Conservation (phyloP, 2,113 vertebrate species). For the Sorex araneus region DNA sequence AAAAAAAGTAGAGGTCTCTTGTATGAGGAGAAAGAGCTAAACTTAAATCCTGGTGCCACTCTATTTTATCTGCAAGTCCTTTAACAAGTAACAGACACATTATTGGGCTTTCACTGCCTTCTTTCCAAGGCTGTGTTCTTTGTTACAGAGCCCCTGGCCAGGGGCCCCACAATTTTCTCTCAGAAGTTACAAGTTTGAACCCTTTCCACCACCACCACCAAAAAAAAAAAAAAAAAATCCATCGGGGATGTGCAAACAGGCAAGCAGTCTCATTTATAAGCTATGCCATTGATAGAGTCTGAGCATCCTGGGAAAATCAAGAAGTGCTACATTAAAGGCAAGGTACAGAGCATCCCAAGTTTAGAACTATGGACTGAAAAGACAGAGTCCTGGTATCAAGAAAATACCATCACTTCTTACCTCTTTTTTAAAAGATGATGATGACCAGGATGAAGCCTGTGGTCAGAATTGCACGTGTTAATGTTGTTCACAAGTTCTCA, state of each 20-base stretch:
- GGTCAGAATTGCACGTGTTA: not conserved
- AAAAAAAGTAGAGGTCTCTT: not conserved
- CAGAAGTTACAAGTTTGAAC: not conserved
- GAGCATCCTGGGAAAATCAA: not conserved
- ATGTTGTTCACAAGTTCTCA: not conserved
- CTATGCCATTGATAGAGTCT: accelerated
- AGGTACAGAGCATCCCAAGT: not conserved
- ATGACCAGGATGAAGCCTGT: not conserved
- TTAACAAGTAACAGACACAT: not conserved
- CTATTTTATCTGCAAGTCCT: not conserved
- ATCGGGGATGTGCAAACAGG: not conserved
- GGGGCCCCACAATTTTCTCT: not conserved
- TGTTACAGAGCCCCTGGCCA: not conserved
- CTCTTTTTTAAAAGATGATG: not conserved
- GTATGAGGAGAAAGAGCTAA: not conserved
- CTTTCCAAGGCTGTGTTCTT: not conserved
- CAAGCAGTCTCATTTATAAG: not conserved
- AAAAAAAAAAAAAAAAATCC: constrained; percentile 6
- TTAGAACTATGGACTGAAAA: constrained; percentile 4
- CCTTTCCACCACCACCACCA: constrained; percentile 35
- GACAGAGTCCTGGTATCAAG: too few species aligned
- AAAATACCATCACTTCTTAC: not conserved
- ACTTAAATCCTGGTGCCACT: not conserved
- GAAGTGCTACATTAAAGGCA: not conserved
- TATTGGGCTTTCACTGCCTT: not conserved